Evolutionary conservation across 2,888 invertebrate genomes (phyloP).

Genomic region (Cotesia congregata): DNA sequence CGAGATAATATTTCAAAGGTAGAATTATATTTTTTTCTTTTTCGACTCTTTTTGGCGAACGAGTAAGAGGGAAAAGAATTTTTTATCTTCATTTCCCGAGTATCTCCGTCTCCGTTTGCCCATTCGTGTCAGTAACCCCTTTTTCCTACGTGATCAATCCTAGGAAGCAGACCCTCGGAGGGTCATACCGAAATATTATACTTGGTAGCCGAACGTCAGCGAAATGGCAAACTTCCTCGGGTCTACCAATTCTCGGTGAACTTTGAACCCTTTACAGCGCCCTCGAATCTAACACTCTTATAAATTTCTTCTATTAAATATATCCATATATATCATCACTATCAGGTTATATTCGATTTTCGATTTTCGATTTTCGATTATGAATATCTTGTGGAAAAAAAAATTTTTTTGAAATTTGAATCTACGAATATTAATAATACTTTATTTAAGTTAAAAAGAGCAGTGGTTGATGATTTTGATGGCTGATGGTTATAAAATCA

Average conservation of each 20-base stretch:
- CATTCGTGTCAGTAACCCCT: constrained; percentile 23
- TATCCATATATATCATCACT: neutral
- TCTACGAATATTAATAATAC: too few species aligned
- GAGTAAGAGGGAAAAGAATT: neutral
- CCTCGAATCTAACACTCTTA: constrained; percentile 37
- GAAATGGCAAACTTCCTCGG: constrained; percentile 50
- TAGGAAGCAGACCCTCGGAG: constrained; percentile 46
- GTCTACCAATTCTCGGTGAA: constrained; percentile 47
- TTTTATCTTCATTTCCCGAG: neutral
- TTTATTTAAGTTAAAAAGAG: too few species aligned
- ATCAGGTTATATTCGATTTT: neutral
- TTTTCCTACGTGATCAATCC: constrained; percentile 48
- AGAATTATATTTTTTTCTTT: neutral
- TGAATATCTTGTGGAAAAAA: too few species aligned
- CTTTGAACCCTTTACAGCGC: constrained; percentile 50
- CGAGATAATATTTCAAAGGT: constrained; percentile 11
- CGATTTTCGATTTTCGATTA: too few species aligned
- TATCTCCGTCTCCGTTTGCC: neutral
- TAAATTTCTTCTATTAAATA: constrained; percentile 14
- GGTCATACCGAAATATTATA: constrained; percentile 50
- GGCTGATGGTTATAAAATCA: too few species aligned
- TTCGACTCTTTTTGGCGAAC: neutral
- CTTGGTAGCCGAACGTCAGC: constrained; percentile 48
- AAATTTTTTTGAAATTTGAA: too few species aligned
- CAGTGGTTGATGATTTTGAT: too few species aligned